These are phyloP conservation scores for Polymixis lichenea DNA, from an alignment of 2,888 invertebrate species.

Conservation along the genomic window DNA sequence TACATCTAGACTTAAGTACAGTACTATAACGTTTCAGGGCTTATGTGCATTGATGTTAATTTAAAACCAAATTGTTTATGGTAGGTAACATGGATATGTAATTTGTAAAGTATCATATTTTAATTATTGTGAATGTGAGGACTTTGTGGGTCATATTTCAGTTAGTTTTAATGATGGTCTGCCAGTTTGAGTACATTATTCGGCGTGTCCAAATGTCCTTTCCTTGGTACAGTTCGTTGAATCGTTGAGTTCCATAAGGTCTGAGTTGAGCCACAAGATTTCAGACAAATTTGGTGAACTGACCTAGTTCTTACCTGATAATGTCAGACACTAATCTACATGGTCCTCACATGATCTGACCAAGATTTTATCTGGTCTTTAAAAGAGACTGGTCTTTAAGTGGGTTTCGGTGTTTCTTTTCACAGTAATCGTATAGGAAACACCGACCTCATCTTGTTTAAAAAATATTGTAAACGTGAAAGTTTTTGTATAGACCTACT, in stretches of 20 bases:
- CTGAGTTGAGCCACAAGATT: background rate
- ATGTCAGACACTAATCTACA: background rate
- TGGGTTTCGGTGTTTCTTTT: background rate
- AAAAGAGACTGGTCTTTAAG: background rate
- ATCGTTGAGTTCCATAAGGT: background rate
- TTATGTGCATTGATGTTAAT: background rate
- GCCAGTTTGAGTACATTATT: background rate
- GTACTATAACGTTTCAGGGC: background rate
- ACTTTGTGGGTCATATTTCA: background rate
- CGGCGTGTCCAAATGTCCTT: background rate
- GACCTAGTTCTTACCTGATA: background rate
- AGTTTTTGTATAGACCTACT: background rate
- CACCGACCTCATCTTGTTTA: background rate
- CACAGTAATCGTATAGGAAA: background rate
- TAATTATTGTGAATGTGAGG: background rate
- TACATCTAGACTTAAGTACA: background rate
- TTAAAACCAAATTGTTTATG: background rate
- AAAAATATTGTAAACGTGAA: background rate
- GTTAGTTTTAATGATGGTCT: background rate
- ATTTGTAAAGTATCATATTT: background rate
- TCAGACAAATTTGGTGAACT: background rate
- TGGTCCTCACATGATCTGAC: background rate
- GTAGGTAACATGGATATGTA: background rate
- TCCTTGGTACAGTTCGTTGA: background rate
- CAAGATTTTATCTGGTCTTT: background rate